Evolutionary conservation across 2,888 invertebrate species (phyloP).

Genomic region (Mystacides longicornis): DNA sequence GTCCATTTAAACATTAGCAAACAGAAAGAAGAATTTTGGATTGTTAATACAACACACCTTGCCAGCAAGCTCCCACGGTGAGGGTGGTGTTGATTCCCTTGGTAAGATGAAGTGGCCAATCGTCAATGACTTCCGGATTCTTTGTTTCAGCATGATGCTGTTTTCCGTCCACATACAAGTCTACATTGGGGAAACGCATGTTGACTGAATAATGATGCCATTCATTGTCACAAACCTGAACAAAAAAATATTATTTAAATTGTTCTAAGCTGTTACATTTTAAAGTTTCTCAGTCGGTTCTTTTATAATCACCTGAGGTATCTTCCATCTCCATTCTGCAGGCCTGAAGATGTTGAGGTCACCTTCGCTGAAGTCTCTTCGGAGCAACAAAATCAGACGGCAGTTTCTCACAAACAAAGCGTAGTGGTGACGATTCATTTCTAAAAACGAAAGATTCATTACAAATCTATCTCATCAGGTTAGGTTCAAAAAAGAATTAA

Average conservation of each 20-base stretch:
- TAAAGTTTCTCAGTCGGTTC: not conserved
- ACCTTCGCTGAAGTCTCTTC: conserved; percentile 86
- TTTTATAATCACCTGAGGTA: conserved; percentile 62
- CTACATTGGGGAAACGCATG: conserved; percentile 86
- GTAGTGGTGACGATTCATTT: conserved; percentile 99
- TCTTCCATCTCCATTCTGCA: conserved; percentile 98
- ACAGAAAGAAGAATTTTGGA: too few relatives aligned
- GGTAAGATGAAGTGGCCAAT: conserved; percentile 97
- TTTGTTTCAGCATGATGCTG: conserved; percentile 42
- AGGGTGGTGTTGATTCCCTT: conserved; percentile 90
- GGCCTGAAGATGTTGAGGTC: conserved; percentile 92
- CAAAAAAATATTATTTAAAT: not conserved
- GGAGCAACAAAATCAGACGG: conserved; percentile 83
- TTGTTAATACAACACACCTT: too few relatives aligned
- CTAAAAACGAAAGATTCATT: conserved; percentile 42
- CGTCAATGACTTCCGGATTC: conserved; percentile 96
- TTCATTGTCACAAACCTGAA: conserved; percentile 86
- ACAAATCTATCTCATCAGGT: not conserved
- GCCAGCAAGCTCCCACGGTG: conserved; percentile 97
- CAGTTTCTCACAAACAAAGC: conserved; percentile 96
- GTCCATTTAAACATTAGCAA: too few relatives aligned
- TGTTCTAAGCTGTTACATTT: too few relatives aligned
- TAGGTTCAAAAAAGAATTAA: not conserved
- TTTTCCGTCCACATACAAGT: conserved; percentile 77
- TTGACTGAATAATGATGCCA: conserved; percentile 98